These are phyloP conservation scores for Stichodactyla mertensii DNA, from an alignment of 64 coral and sea anemone species.

Conservation along the genomic window DNA sequence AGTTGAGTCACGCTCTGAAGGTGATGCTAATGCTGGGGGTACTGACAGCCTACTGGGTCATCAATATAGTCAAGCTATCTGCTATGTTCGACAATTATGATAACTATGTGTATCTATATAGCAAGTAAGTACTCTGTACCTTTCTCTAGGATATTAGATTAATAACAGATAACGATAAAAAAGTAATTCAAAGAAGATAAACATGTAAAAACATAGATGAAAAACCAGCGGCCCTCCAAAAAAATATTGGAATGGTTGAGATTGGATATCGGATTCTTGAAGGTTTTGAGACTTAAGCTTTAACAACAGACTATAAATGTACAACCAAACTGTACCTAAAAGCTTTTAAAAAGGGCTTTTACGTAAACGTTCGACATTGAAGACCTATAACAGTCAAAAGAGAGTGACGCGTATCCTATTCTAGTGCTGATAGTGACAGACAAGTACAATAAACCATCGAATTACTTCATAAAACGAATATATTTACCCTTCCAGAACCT, in stretches of 20 bases:
- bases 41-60: slow-evolving; percentile 52
- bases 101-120: slow-evolving; percentile 31
- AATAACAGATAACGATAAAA: too few species aligned
- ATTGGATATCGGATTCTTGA: background rate
- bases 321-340: too few species aligned
- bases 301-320: background rate
- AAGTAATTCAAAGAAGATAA: too few species aligned
- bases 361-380: too few species aligned
- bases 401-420: too few species aligned
- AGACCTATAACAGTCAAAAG: too few species aligned
- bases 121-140: background rate
- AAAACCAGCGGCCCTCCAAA: too few species aligned
- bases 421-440: too few species aligned
- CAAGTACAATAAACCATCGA: background rate
- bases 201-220: too few species aligned
- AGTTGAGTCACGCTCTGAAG: slow-evolving; percentile 80
- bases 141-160: too few species aligned
- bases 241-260: too few species aligned
- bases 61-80: slow-evolving; percentile 31
- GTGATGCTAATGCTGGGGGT: slow-evolving; percentile 55
- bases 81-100: slow-evolving; percentile 69
- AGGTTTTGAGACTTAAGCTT: background rate
- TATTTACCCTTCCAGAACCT: slow-evolving; percentile 6
- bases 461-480: background rate
- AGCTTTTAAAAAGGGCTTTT: too few species aligned